Base-by-base conservation (phyloP, 2,113 vertebrate genomes). In the Piprites chloris region DNA sequence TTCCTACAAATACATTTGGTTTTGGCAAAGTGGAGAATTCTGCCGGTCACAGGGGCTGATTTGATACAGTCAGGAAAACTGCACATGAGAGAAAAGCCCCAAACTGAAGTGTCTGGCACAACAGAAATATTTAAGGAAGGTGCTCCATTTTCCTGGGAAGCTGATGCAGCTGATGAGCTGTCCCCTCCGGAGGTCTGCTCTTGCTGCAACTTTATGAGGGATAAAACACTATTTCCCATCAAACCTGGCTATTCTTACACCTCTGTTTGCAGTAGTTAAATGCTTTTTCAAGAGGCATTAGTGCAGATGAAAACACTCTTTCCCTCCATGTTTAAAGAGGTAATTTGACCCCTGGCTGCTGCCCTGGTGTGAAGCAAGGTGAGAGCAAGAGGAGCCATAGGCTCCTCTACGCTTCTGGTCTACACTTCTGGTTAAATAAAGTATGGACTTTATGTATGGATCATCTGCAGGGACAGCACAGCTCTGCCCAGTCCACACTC, bases 21-120 rank as follows among this genome's bases (percentile, higher is more conserved):
- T 81, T 93, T 71, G 85, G 83, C 56, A 52, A 96, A 67, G 68
- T 14, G 18, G 28, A 59, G 73, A 87, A 67, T 67, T 88, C 85
- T 93, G 62, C 30, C 0, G 2, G 75, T 72, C 71, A 73, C 3
- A 0, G 33, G 12, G 50, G 62, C 26, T 67, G 72, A 84, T 91
- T 77, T 81, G 87, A 88, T 52, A 66, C 71, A 90, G 55, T 65
- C 30, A 30, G 37, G 37, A 67, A 62, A 90, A 74, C 55, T 90
- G 46, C 83, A 69, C 67, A 71, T 47, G 46, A 71, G n/a, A 93
- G 33, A 90, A 87, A 82, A 33, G 9, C 37, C 79, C 26, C 26
- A 52, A 35, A 86, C 14, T 46, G 27, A 71, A 84, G 46, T 5
- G 10, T 75, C 68, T 71, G 65, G 47, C 72, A 59, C 37, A 74